These are phyloP conservation scores for Celastrina argiolus DNA, from an alignment of 2,888 invertebrate genomes.

Conservation along the genomic window DNA sequence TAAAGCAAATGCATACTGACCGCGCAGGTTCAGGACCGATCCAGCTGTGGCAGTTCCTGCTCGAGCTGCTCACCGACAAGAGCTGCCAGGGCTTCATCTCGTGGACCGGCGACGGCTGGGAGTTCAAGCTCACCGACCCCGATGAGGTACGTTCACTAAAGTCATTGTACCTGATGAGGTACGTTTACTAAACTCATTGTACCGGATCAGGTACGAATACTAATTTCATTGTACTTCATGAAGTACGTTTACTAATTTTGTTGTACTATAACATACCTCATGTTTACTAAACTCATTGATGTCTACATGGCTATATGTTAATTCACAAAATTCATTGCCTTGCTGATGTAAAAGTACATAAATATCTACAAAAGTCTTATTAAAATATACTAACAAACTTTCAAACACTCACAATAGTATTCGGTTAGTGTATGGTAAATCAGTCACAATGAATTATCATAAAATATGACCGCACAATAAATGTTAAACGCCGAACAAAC, in stretches of 20 bases:
- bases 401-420: background rate
- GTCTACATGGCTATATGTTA: no score
- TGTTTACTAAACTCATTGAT: no score
- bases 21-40: conserved; percentile 94
- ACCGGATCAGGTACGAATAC: background rate
- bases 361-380: background rate
- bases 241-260: background rate
- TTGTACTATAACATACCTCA: no score
- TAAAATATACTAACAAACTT: background rate
- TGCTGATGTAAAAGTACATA: no score
- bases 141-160: conserved; percentile 84
- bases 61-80: conserved; percentile 96
- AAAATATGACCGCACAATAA: conserved; percentile 8
- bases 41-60: conserved; percentile 97
- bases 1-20: conserved; percentile 69
- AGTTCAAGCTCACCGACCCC: conserved; percentile 98
- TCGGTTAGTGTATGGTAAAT: background rate
- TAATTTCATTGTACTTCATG: background rate
- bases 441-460: conserved; percentile 7
- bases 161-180: conserved; percentile 21
- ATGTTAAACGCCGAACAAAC: conserved; percentile 2
- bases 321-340: no score
- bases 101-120: conserved; percentile 99
- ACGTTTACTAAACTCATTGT: background rate
- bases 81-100: conserved; percentile 97